phyloP scores from a whole-genome alignment of 2,888 invertebrate genomes.

The Oasisia sp. region DNA sequence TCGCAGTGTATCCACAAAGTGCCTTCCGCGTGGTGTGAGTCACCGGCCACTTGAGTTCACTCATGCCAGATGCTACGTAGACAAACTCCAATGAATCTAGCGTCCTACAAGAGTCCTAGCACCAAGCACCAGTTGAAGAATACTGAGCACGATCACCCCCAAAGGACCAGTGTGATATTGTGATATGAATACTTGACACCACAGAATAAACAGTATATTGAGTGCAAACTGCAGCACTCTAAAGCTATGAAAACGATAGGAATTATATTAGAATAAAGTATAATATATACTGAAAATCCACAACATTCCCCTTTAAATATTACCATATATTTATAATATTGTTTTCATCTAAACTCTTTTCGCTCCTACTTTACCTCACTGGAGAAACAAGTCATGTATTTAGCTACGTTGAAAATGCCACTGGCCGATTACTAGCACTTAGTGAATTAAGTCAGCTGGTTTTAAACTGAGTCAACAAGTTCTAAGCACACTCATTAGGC shows the following conservation, averaged over 20 bases:
- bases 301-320: background rate
- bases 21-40: background rate
- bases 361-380: background rate
- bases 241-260: too few species aligned
- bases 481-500: background rate
- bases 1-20: constrained; percentile 12
- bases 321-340: too few species aligned
- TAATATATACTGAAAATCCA: too few species aligned
- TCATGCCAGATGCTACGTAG: background rate
- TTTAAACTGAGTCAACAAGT: background rate
- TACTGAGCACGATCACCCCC: background rate
- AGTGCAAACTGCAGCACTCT: background rate
- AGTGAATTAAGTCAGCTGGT: background rate
- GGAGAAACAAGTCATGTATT: background rate
- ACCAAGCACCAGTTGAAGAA: background rate
- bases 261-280: too few species aligned
- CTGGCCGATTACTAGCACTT: background rate
- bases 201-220: background rate
- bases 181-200: background rate
- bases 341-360: too few species aligned
- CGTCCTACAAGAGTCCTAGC: too few species aligned
- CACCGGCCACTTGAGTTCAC: background rate
- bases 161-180: background rate
- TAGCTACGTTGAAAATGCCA: background rate
- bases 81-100: background rate